Percentiles rank a stretch among this genome's conserved stretches.
phyloP scores from a whole-genome alignment of 2,113 vertebrate genomes.

The Tragelaphus scriptus region DNA sequence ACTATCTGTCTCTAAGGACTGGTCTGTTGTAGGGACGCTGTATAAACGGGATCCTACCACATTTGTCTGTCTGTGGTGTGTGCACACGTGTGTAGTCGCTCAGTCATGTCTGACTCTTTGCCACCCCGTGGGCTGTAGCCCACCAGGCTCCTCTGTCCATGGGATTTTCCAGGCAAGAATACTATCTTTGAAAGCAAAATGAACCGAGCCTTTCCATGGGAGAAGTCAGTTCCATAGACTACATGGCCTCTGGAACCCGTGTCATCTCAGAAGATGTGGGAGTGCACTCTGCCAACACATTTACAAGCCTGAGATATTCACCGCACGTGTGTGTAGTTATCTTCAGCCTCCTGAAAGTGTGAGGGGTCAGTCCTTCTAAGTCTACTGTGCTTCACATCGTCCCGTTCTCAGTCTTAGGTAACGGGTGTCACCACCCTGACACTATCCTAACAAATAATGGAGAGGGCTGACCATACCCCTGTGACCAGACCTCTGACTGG shows the following conservation, averaged over 20 bases:
- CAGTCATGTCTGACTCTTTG: not conserved
- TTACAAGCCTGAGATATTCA: not conserved
- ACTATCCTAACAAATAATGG: not conserved
- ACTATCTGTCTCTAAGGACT: not conserved
- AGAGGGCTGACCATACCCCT: fast-evolving
- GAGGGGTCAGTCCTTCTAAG: not conserved
- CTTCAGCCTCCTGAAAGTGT: not conserved
- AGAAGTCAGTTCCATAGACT: not conserved
- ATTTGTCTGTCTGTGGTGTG: not conserved
- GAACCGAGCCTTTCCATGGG: not conserved
- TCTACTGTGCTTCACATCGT: not conserved
- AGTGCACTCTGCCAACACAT: not conserved
- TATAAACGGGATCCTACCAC: not conserved
- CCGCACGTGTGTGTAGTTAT: fast-evolving
- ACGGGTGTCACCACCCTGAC: not conserved
- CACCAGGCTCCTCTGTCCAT: not conserved
- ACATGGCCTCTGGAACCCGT: fast-evolving
- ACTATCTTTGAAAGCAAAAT: not conserved
- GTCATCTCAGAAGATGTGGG: not conserved
- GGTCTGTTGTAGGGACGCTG: not conserved
- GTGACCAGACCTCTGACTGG: not conserved
- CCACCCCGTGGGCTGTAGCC: not conserved
- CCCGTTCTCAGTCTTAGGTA: not conserved
- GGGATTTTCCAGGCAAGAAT: not conserved
- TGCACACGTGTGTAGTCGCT: fast-evolving